Conservation (phyloP, 1,140 invertebrate species). For the Drosophila simulans region DNA sequence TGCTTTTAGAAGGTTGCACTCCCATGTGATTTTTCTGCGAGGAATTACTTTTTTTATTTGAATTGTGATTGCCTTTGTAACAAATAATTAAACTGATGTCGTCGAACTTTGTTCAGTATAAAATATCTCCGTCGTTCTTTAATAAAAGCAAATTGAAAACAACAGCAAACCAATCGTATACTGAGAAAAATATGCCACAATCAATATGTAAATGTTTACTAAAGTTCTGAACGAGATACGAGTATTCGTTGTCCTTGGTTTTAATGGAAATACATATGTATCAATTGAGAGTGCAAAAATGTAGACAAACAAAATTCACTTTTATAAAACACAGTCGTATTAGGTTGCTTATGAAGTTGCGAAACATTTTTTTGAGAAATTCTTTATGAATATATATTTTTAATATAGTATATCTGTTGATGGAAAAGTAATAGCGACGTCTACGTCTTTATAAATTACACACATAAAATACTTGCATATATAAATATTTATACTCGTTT, state of each 20-base stretch:
- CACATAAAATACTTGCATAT: neutral
- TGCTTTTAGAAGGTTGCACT: conserved; percentile 51
- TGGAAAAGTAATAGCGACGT: neutral
- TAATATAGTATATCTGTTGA: neutral
- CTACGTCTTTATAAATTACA: too few relatives aligned
- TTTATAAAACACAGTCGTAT: conserved; percentile 12
- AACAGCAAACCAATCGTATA: conserved; percentile 38
- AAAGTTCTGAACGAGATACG: conserved; percentile 30
- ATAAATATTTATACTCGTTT: too few relatives aligned
- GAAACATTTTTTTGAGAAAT: too few relatives aligned
- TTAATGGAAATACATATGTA: conserved; percentile 56
- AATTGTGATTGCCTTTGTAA: conserved; percentile 17
- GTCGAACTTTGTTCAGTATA: conserved; percentile 66
- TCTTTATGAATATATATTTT: too few relatives aligned
- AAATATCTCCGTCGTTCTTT: conserved; percentile 20
- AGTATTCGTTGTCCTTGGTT: conserved; percentile 54
- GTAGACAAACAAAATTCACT: conserved; percentile 33
- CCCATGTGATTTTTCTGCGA: neutral
- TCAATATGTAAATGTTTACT: conserved; percentile 75
- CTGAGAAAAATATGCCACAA: conserved; percentile 63
- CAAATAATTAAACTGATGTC: conserved; percentile 54
- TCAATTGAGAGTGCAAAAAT: conserved; percentile 51
- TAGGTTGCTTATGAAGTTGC: neutral
- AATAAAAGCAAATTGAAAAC: conserved; percentile 70
- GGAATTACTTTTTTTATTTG: conserved; percentile 16